Conservation (phyloP, 2,113 vertebrate species). For the Paradoxurus hermaphroditus region DNA sequence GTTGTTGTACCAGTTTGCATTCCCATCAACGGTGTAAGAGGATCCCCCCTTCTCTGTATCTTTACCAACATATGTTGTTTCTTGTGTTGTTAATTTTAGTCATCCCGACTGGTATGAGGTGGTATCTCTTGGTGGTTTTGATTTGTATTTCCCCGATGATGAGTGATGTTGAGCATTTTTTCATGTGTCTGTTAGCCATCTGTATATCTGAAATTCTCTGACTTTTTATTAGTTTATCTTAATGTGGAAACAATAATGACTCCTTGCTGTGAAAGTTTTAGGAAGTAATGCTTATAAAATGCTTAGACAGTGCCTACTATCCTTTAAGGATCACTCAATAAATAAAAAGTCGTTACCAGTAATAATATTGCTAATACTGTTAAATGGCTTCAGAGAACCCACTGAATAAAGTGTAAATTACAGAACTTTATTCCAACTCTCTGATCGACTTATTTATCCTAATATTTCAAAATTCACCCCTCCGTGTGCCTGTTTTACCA, state of each 20-base stretch:
- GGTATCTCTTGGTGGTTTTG: too few species aligned
- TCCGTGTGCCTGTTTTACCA: not conserved
- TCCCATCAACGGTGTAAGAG: too few species aligned
- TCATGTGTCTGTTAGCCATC: too few species aligned
- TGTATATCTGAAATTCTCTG: not conserved
- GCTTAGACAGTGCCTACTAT: not conserved
- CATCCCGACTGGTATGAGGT: too few species aligned
- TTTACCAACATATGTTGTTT: too few species aligned
- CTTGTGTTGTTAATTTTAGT: too few species aligned
- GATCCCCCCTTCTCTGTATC: too few species aligned
- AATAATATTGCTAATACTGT: not conserved
- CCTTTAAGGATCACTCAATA: not conserved
- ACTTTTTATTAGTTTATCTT: not conserved
- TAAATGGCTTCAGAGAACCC: not conserved
- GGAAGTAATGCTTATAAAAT: not conserved
- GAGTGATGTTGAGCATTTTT: too few species aligned
- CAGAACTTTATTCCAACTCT: not conserved
- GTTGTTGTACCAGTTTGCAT: too few species aligned
- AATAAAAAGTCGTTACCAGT: not conserved
- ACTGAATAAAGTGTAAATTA: not conserved
- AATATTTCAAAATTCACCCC: not conserved
- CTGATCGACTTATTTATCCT: not conserved
- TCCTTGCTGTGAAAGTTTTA: not conserved
- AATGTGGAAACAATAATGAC: not conserved
- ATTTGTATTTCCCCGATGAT: too few species aligned